Evolutionary conservation across 2,888 invertebrate genomes (phyloP).

Genomic region (Prosopocoilus inquinatus): DNA sequence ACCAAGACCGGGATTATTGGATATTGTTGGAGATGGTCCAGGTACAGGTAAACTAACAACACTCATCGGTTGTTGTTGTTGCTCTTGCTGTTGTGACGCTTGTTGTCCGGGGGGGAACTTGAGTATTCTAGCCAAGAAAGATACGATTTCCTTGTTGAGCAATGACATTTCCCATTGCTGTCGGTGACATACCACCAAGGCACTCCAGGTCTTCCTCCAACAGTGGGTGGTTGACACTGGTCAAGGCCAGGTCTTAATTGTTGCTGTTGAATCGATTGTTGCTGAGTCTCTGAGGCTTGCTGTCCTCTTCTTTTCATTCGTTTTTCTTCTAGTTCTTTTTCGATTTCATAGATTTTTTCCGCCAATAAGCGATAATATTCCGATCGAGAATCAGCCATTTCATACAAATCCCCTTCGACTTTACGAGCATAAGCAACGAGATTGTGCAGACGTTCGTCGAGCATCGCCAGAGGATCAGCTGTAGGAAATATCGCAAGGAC

Average conservation of each 20-base stretch:
- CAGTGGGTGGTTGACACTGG: conserved; percentile 28
- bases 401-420: conserved; percentile 99
- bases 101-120: conserved; percentile 44
- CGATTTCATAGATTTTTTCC: conserved; percentile 99
- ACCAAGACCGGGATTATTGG: conserved; percentile 59
- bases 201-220: conserved; percentile 28
- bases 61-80: conserved; percentile 57
- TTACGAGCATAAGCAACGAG: conserved; percentile 97
- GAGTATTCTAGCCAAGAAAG: conserved; percentile 47
- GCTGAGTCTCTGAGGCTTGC: conserved; percentile 54
- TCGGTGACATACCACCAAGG: conserved; percentile 33
- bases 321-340: conserved; percentile 96
- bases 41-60: conserved; percentile 75
- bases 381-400: conserved; percentile 94
- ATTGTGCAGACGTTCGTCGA: conserved; percentile 96
- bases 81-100: conserved; percentile 47
- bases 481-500: conserved; percentile 99
- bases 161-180: conserved; percentile 26
- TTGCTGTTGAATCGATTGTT: conserved; percentile 50
- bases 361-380: conserved; percentile 98
- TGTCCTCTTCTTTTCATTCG: conserved; percentile 86
- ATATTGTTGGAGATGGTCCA: conserved; percentile 72
- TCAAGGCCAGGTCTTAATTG: conserved; percentile 35
- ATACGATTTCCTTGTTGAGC: conserved; percentile 42
- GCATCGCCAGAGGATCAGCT: conserved; percentile 93